Base-by-base conservation (phyloP, 2,888 invertebrate genomes). In the Panzeria rudis region DNA sequence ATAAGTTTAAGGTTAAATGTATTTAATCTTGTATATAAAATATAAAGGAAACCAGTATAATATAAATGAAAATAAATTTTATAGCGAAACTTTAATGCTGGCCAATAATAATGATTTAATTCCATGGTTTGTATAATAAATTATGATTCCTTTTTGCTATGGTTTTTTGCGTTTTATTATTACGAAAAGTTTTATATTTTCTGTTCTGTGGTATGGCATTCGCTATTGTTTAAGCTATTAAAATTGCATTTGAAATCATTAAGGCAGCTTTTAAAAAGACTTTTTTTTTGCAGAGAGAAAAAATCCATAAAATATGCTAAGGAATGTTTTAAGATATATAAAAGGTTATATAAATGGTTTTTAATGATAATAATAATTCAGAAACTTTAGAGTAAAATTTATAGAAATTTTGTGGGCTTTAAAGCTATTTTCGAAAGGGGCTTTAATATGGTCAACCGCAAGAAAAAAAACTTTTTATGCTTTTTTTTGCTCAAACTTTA, bases 41-140 rank as follows among this genome's bases (percentile, higher is more conserved):
- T 3, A 17, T 29, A 47, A 75, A 75, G 20, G 41, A 4, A 52
- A 50, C 41, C 38, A 64, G n/a, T 15, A 23, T 23, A 50, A 54
- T 64, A 44, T 41, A 76, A 56, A 44, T 76, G 29, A 32, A 64
- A 25, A 52, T 50, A 66, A 44, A 75, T 20, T 41, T 54, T 44
- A 41, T 44, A 64, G 44, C 15, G 54, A 76, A 76, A 64, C 41
- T 76, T 76, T 56, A 56, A 76, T 44, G 66, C 44, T 32, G 66
- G 76, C 66, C 66, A 76, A 77, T 77, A 77, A 66, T 44, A 64
- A 72, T 44, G 44, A 77, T 66, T 68, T 56, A 68, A 68, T 77
- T 77, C 68, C 54, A 77, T 77, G 76, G 66, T 47, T 68, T 47
- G 23, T 47, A 68, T 66, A n/a, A n/a, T n/a, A 66, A 77, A 68